Conservation (phyloP, 1,140 invertebrate genomes). For the Eupristina koningsbergeri region DNA sequence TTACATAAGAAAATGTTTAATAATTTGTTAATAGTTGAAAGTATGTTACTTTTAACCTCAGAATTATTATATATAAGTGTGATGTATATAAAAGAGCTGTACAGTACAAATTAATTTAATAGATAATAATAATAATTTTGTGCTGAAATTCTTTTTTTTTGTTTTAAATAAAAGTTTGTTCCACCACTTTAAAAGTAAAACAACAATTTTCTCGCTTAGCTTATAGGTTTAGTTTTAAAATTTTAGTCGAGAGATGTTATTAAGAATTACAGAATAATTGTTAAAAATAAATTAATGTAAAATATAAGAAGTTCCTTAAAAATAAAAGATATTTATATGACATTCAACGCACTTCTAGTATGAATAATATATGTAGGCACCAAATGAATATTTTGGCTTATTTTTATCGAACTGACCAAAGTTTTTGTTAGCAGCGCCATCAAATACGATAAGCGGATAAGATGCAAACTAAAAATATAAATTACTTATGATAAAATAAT, state of each 20-base stretch:
- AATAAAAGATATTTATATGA: constrained; percentile 3
- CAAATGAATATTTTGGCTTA: constrained; percentile 39
- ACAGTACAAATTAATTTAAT: constrained; percentile 4
- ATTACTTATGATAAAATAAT: no score
- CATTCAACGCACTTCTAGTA: constrained; percentile 15
- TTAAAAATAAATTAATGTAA: neutral
- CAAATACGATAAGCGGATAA: constrained; percentile 19
- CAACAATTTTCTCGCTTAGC: constrained; percentile 9
- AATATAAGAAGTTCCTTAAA: neutral
- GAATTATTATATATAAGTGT: neutral
- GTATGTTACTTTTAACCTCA: neutral
- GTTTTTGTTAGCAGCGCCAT: constrained; percentile 34
- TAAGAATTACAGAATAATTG: neutral
- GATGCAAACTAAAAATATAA: neutral
- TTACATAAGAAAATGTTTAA: constrained; percentile 37
- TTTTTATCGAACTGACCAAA: constrained; percentile 47
- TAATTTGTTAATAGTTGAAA: constrained; percentile 7
- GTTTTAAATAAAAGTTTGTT: neutral
- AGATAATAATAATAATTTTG: constrained; percentile 9
- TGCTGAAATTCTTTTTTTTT: neutral
- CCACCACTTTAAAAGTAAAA: neutral
- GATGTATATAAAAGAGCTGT: neutral
- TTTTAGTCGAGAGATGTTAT: neutral
- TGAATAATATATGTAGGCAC: constrained; percentile 31
- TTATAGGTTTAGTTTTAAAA: constrained; percentile 35